Evolutionary conservation across 2,113 vertebrate species (phyloP), one percentile per base, ranked within the genome.

Genomic region (Cryptomyrus ogoouensis): DNA sequence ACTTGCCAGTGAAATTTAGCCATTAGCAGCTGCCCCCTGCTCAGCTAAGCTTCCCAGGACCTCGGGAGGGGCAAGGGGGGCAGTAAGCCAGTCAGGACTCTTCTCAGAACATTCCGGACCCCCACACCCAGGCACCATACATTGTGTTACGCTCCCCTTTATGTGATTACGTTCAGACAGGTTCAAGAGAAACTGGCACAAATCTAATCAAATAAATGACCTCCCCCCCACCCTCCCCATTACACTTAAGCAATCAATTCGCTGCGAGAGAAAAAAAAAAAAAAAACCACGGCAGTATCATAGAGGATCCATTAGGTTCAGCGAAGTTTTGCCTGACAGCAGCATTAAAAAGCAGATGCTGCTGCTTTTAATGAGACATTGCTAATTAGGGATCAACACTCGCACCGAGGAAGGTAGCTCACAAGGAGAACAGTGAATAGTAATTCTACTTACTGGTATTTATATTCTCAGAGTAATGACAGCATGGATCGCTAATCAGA

Each of bases 301-400:
- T 85, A 31, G 88, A 66, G 56, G 77, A 85, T 85, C 42, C 53
- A 66, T 83, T 83, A 90, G 80, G 74, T 89, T 86, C 88, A 10
- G 27, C 53, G n/a, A 88, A 70, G 95, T 96, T 96, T 80, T 95
- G 95, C 92, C 95, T 96, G 95, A 96, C 96, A 95, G 94, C 93
- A 95, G 95, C 96, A 96, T 96, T 96, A 96, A 96, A 96, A 95
- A 94, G 95, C 95, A 96, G 95, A 96, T 96, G 95, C 95, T 95
- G 94, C 94, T 95, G 88, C 95, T 95, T 95, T 95, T 96, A 96
- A 96, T 95, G 96, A 96, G 96, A 94, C 93, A 94, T 89, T 90
- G 92, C 94, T 96, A 96, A 96, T 96, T 96, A 96, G 95, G 95
- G 93, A 95, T 94, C 94, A 93, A 94, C 94, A 93, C 94, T 95